Conservation (phyloP, 2,888 invertebrate species). For the Philaethria dido region DNA sequence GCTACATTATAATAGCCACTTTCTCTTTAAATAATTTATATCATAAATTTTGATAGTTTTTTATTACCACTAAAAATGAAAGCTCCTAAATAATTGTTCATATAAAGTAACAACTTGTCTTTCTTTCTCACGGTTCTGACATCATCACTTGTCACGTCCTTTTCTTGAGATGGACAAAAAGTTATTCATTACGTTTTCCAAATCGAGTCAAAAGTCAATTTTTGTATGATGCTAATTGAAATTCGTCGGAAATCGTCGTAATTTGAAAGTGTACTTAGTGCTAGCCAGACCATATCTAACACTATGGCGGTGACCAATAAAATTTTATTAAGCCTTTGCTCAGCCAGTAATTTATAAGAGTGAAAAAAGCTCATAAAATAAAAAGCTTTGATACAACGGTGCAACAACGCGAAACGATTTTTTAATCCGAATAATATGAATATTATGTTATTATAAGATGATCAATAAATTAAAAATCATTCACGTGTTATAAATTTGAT, state of each 20-base stretch:
- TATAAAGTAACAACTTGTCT: constrained; percentile 7
- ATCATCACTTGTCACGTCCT: constrained; percentile 4
- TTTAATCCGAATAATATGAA: constrained; percentile 15
- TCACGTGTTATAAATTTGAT: constrained; percentile 19
- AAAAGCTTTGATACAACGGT: neutral
- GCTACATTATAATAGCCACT: constrained; percentile 5
- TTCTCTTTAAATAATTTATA: constrained; percentile 21
- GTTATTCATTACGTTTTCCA: neutral
- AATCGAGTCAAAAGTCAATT: neutral
- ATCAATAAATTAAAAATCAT: constrained; percentile 19
- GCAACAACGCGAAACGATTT: neutral
- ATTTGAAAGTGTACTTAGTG: neutral
- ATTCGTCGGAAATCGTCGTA: neutral
- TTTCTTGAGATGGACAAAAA: neutral
- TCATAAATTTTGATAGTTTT: constrained; percentile 14
- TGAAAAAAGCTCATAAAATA: neutral
- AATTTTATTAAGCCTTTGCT: neutral
- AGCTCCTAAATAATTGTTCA: constrained; percentile 19
- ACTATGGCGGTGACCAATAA: neutral
- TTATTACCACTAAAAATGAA: constrained; percentile 22
- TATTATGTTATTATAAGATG: constrained; percentile 14
- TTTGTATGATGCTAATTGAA: neutral
- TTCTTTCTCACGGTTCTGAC: constrained; percentile 9
- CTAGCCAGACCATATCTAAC: neutral
- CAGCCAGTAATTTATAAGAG: neutral